A percentile compares a stretch with the other conserved stretches of the same genome.
These are phyloP conservation scores for Octonoba sinensis DNA, from an alignment of 2,888 invertebrate species.

Conservation along the genomic window DNA sequence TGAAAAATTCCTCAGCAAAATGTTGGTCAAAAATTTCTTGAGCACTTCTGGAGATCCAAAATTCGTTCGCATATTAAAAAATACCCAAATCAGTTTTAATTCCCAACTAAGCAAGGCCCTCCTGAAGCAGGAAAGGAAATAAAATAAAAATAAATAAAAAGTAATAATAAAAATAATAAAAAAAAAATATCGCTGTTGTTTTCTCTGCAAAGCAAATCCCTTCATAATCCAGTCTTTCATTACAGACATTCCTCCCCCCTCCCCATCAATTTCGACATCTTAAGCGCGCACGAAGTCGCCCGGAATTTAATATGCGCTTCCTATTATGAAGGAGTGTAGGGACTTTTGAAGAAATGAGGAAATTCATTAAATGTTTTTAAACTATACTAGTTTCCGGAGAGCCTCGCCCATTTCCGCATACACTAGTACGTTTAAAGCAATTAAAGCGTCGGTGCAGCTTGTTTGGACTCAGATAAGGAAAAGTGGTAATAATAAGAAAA, in stretches of 20 bases:
- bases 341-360: neutral
- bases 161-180: neutral
- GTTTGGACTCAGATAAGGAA: no score
- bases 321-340: neutral
- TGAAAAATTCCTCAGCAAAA: no score
- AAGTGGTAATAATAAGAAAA: no score
- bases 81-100: slow-evolving; percentile 57
- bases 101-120: slow-evolving; percentile 29
- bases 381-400: slow-evolving; percentile 31
- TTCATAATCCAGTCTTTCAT: slow-evolving; percentile 45
- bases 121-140: neutral
- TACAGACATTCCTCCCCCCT: slow-evolving; percentile 12
- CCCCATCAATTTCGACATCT: slow-evolving; percentile 42
- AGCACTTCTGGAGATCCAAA: neutral
- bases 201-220: slow-evolving; percentile 38
- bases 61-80: slow-evolving; percentile 39
- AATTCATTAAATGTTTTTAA: slow-evolving; percentile 39
- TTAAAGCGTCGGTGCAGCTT: no score
- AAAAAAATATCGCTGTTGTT: slow-evolving; percentile 35
- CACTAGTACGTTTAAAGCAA: no score
- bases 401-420: neutral
- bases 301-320: slow-evolving; percentile 45
- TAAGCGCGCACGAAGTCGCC: slow-evolving; percentile 15
- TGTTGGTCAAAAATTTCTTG: no score
- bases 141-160: no score